A percentile compares a stretch with the other conserved stretches of the same genome.
Evolutionary conservation across 2,888 invertebrate genomes (phyloP).

Genomic region (Aspidapion aeneum): DNA sequence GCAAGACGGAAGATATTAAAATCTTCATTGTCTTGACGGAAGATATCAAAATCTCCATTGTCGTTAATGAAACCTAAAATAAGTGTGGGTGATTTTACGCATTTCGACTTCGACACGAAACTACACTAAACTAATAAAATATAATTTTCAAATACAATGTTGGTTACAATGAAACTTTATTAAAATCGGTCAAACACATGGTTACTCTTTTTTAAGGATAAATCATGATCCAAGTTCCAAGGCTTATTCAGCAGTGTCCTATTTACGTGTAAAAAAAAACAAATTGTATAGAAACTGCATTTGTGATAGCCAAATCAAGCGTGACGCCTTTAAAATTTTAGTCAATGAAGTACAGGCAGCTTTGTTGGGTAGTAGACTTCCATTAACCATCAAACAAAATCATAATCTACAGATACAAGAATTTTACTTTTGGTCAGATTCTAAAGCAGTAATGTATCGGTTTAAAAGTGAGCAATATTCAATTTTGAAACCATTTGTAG

Average conservation of each 20-base stretch:
- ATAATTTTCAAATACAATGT: too few species aligned
- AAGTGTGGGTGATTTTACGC: too few species aligned
- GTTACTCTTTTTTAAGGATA: too few species aligned
- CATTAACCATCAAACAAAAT: not conserved
- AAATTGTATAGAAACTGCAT: not conserved
- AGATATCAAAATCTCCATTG: too few species aligned
- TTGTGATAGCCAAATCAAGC: not conserved
- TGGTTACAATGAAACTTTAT: too few species aligned
- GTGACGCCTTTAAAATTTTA: not conserved
- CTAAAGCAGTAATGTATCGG: not conserved
- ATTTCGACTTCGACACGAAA: too few species aligned
- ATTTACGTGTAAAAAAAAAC: not conserved
- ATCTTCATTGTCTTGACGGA: too few species aligned
- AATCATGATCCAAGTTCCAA: not conserved
- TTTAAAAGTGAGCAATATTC: not conserved
- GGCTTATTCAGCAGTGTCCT: not conserved
- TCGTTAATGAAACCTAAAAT: too few species aligned
- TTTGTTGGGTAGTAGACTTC: not conserved
- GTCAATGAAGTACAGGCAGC: not conserved
- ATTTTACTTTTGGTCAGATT: not conserved
- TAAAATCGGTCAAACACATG: too few species aligned
- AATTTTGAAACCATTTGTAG: not conserved
- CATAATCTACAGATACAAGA: not conserved
- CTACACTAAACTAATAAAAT: too few species aligned
- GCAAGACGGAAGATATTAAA: too few species aligned